Percentiles rank a stretch among this genome's conserved stretches.
phyloP scores from a whole-genome alignment of 2,113 vertebrate species.

The Dendrocopos noguchii region DNA sequence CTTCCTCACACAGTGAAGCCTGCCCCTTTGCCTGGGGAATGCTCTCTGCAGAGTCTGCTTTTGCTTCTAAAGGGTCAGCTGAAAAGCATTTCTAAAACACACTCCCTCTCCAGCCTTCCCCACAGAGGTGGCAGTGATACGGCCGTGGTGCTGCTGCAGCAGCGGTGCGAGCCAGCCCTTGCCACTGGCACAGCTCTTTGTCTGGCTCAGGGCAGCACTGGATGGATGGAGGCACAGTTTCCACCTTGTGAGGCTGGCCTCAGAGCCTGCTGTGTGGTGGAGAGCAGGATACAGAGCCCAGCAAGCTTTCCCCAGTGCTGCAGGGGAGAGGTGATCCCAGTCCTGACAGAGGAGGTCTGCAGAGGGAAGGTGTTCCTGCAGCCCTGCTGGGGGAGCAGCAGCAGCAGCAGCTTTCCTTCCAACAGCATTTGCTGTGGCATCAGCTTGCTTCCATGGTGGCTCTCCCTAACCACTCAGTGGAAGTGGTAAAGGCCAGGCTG shows the following conservation, averaged over 20 bases:
- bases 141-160: background rate
- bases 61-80: background rate
- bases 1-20: background rate
- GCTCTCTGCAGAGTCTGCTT: background rate
- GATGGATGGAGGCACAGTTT: background rate
- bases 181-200: background rate
- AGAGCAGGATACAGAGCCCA: background rate
- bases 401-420: background rate
- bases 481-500: too few relatives aligned
- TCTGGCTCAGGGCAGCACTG: background rate
- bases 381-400: background rate
- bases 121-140: too few relatives aligned
- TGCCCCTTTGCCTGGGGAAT: background rate
- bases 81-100: conserved; percentile 51
- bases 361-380: background rate
- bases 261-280: background rate
- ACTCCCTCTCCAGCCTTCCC: background rate
- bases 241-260: background rate
- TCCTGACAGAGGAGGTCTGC: background rate
- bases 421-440: background rate
- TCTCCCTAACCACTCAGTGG: background rate
- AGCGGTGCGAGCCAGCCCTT: background rate
- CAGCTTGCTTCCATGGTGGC: background rate
- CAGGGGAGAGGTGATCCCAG: background rate
- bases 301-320: background rate